Percentiles rank a stretch among this genome's conserved stretches.
Evolutionary conservation across 2,797 vertebrate species (phyloP).

Genomic region (Sebastes iracundus): DNA sequence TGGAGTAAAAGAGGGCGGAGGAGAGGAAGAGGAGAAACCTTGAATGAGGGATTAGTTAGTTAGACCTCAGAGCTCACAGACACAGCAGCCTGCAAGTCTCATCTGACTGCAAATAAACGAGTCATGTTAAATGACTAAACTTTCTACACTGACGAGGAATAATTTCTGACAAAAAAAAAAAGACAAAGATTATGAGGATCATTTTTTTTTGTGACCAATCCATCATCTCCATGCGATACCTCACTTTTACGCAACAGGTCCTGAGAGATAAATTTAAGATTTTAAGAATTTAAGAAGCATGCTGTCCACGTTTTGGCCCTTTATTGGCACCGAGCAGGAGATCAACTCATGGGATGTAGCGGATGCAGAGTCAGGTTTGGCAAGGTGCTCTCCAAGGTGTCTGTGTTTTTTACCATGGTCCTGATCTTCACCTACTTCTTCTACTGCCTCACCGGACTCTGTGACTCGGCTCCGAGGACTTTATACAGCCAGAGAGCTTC

Average conservation of each 20-base stretch:
- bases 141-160: neutral
- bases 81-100: constrained; percentile 20
- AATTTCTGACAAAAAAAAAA: neutral
- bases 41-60: constrained; percentile 47
- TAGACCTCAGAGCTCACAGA: constrained; percentile 46
- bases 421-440: constrained; percentile 84
- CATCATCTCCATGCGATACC: constrained; percentile 17
- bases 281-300: constrained; percentile 53
- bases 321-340: constrained; percentile 66
- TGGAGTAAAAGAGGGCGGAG: constrained; percentile 65
- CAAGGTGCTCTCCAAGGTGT: constrained; percentile 79
- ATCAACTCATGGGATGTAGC: constrained; percentile 90
- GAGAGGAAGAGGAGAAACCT: constrained; percentile 48
- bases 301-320: constrained; percentile 65
- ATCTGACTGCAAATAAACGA: constrained; percentile 2
- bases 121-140: neutral
- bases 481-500: constrained; percentile 31
- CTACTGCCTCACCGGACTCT: constrained; percentile 81
- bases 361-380: constrained; percentile 82
- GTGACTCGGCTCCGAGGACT: constrained; percentile 74
- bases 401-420: constrained; percentile 83
- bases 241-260: constrained; percentile 69
- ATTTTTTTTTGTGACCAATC: constrained; percentile 1
- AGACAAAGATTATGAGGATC: constrained; percentile 31
- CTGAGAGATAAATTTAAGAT: neutral